Conservation (phyloP, 2,113 vertebrate genomes). For the Psilopsiagon aymara region DNA sequence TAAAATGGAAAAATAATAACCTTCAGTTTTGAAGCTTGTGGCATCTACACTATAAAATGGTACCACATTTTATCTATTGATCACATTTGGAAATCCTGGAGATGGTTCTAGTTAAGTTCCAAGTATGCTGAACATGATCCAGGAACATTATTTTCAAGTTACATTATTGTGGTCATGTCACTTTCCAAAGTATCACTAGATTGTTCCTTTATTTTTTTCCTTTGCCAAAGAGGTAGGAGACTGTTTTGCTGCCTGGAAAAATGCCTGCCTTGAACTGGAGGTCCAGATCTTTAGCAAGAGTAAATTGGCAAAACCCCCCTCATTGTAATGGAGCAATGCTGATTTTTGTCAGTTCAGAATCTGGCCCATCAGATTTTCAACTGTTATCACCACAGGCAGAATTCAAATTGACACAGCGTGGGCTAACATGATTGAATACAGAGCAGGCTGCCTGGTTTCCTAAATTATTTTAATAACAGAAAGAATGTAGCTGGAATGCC, state of each 20-base stretch:
- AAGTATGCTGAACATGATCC: background rate
- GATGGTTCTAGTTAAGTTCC: background rate
- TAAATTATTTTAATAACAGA: constrained; percentile 79
- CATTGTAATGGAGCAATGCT: constrained; percentile 29
- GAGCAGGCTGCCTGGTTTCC: constrained; percentile 65
- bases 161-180: background rate
- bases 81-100: background rate
- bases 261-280: constrained; percentile 53
- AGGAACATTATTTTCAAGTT: constrained; percentile 7
- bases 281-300: constrained; percentile 50
- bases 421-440: constrained; percentile 65
- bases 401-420: constrained; percentile 69
- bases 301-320: constrained; percentile 48
- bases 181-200: background rate
- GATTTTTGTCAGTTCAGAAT: constrained; percentile 51
- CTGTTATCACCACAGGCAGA: constrained; percentile 70
- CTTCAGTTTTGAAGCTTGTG: background rate
- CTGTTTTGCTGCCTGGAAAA: constrained; percentile 53
- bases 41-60: background rate
- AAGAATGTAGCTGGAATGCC: constrained; percentile 76
- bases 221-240: constrained; percentile 62
- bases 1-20: background rate
- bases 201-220: constrained; percentile 23
- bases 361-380: constrained; percentile 70
- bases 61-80: background rate